phyloP scores from a whole-genome alignment of 2,113 vertebrate genomes.

The Microcebus tavaratra region DNA sequence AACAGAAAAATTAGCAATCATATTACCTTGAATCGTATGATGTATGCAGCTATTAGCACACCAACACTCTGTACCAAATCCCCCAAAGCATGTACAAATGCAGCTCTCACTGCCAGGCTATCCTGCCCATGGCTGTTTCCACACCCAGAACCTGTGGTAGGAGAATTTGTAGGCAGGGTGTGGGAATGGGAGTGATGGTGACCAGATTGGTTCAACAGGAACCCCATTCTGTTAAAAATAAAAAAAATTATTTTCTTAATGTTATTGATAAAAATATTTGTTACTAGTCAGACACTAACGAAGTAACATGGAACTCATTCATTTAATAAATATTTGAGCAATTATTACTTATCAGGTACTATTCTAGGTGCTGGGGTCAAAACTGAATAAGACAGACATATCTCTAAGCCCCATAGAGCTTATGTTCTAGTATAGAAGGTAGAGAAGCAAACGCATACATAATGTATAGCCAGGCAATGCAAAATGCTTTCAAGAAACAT shows the following conservation, averaged over 20 bases:
- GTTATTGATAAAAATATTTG: conserved; percentile 29
- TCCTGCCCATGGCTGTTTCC: conserved; percentile 80
- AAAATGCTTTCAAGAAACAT: background rate
- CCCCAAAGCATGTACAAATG: conserved; percentile 96
- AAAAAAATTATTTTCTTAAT: conserved; percentile 39
- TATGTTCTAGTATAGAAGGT: background rate
- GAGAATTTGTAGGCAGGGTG: conserved; percentile 70
- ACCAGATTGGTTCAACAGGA: conserved; percentile 95
- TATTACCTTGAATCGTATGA: conserved; percentile 96
- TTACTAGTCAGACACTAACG: conserved; percentile 23
- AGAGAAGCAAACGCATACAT: background rate
- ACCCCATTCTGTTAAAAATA: conserved; percentile 93
- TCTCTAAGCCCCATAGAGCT: background rate
- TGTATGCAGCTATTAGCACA: conserved; percentile 95
- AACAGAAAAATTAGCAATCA: background rate
- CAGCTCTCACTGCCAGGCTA: conserved; percentile 95
- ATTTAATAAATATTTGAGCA: background rate
- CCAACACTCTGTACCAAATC: conserved; percentile 97
- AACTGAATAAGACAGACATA: background rate
- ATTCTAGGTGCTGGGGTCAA: background rate
- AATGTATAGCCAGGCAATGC: background rate
- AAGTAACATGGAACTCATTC: conserved; percentile 8
- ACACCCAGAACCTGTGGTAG: conserved; percentile 59
- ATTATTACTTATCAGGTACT: background rate
- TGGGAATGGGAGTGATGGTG: conserved; percentile 92